Base-by-base conservation (phyloP, 2,888 invertebrate genomes). In the Phytoseiulus persimilis region DNA sequence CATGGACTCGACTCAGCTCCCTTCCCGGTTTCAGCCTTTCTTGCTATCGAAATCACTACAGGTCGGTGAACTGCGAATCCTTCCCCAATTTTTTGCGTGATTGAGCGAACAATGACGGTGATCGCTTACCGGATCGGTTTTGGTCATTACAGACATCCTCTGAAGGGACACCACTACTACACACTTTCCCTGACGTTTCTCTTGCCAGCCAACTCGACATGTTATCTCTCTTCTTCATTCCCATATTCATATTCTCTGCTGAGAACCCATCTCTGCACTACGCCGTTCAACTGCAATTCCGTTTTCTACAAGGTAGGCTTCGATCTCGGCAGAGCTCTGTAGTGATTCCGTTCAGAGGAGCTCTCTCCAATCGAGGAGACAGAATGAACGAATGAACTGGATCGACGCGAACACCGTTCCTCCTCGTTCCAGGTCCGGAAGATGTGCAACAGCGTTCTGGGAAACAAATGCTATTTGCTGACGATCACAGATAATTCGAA, bases 141-240 rank as follows among this genome's bases (percentile, higher is more conserved):
- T 39, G 39, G 9, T 39, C n/a, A 32, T 87, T 87, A n/a, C n/a
- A 87, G 87, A 31, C 87, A 87, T 87, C 87, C 87, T 91, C 92
- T 89, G 91, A 92, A 91, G 92, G 94, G 94, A 90, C 94, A 94
- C 92, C 91, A 91, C 32, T 96, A 95, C 93, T 94, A 95, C 92
- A 96, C 96, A 0, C 95, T 95, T 83, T 95, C 96, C 3, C 96
- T 97, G 93, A 95, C 95, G 91, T 94, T 97, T 65, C 94, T 94
- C 89, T 96, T 97, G 93, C 95, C 95, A 6, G 95, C 96, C 92
- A 87, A 87, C n/a, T 87, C 87, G 23, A 87, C 87, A 0, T 87
- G 87, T 33, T 87, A 87, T 45, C 32, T 87, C n/a, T 87, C 87
- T 39, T 87, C 87, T 33, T 87, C 87, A 45, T 87, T 87, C 87